phyloP scores from a whole-genome alignment of 2,113 vertebrate genomes.

The Sitta europaea region DNA sequence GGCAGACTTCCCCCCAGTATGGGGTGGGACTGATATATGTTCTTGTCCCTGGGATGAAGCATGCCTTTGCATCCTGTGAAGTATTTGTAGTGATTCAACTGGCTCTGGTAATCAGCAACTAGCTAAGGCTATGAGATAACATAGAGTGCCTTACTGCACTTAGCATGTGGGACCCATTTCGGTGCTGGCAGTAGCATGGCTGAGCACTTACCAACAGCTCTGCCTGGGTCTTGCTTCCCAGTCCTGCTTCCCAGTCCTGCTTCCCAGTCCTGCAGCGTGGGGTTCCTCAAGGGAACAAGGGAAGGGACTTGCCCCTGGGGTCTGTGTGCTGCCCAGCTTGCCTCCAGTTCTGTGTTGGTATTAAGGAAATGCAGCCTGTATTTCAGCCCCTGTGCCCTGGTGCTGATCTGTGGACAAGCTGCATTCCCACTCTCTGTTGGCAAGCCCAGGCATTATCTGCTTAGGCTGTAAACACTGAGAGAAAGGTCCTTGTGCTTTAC shows the following conservation, averaged over 20 bases:
- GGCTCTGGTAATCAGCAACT: background rate
- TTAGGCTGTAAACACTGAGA: background rate
- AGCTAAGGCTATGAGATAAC: background rate
- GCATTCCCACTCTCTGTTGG: background rate
- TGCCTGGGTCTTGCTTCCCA: background rate
- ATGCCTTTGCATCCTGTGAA: background rate
- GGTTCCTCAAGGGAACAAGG: background rate
- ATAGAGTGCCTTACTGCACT: background rate
- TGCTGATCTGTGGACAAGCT: background rate
- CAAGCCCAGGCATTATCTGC: background rate
- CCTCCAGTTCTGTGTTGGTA: accelerated
- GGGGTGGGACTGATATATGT: background rate
- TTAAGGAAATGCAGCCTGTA: background rate
- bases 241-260: background rate
- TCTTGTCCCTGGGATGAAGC: background rate
- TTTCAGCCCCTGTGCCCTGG: background rate
- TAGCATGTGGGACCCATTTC: background rate
- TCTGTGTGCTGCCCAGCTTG: background rate
- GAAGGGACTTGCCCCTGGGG: background rate
- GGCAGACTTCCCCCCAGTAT: background rate
- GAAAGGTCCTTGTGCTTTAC: background rate
- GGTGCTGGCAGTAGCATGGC: accelerated
- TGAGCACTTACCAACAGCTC: background rate
- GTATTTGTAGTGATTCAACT: background rate
- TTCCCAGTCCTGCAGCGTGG: background rate